A percentile compares a stretch with the other conserved stretches of the same genome.
phyloP scores from a whole-genome alignment of 2,888 invertebrate species.

The Saturnia pavonia region DNA sequence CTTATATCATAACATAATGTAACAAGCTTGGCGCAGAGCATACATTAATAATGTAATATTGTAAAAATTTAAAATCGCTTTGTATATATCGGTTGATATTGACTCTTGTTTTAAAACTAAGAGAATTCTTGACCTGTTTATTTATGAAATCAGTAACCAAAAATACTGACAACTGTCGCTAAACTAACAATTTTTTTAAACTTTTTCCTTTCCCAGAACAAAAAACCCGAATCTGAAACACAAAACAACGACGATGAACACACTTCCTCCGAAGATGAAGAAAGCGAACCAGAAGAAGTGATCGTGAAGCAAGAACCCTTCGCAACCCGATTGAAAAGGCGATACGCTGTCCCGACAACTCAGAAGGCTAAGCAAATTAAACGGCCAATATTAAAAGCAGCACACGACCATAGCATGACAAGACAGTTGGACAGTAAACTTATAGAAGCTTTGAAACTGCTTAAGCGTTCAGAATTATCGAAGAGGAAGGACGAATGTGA shows the following conservation, averaged over 20 bases:
- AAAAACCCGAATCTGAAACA: constrained; percentile 18
- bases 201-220: not conserved
- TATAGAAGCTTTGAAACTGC: constrained; percentile 48
- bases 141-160: not conserved
- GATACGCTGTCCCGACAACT: constrained; percentile 21
- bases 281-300: constrained; percentile 36
- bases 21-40: not conserved
- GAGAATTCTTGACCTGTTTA: not conserved
- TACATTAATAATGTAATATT: not conserved
- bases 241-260: constrained; percentile 28
- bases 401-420: constrained; percentile 9
- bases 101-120: not conserved
- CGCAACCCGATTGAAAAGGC: constrained; percentile 34
- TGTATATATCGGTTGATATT: not conserved
- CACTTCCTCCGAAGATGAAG: constrained; percentile 33
- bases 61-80: not conserved
- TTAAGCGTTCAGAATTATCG: constrained; percentile 47
- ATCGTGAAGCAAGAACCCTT: constrained; percentile 52
- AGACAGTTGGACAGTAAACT: constrained; percentile 19
- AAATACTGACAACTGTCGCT: not conserved
- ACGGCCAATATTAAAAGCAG: not conserved
- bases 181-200: not conserved
- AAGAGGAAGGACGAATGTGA: constrained; percentile 73
- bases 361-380: not conserved
- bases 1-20: not conserved